These are phyloP conservation scores for Drosophila azteca DNA, from an alignment of 1,140 invertebrate genomes.

Conservation along the genomic window DNA sequence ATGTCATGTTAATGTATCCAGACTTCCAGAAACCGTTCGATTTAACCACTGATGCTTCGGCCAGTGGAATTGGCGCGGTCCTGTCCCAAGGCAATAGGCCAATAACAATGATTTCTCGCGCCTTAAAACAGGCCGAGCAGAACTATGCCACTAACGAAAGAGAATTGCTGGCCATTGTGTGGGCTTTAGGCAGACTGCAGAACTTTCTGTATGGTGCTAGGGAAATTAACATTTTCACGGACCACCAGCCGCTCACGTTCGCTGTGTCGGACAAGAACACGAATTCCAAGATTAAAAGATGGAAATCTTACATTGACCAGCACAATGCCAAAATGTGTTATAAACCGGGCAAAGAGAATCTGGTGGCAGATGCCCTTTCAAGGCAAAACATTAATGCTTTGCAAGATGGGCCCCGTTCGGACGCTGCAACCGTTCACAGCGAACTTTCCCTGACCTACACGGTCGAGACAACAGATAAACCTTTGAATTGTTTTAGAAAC, in stretches of 20 bases:
- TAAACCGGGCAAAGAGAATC: conserved; percentile 78
- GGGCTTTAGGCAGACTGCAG: conserved; percentile 6
- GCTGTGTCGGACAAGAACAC: conserved; percentile 83
- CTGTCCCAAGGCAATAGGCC: conserved; percentile 28
- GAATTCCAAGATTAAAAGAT: conserved; percentile 80
- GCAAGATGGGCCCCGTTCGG: conserved; percentile 5
- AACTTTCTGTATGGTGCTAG: conserved; percentile 75
- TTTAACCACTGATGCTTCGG: conserved; percentile 35
- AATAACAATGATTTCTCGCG: conserved; percentile 22
- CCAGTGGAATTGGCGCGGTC: conserved; percentile 29
- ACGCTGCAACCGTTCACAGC: conserved; percentile 29
- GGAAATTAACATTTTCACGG: conserved; percentile 84
- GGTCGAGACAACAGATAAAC: conserved; percentile 30
- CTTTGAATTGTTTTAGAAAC: conserved; percentile 41
- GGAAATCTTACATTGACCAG: conserved; percentile 84
- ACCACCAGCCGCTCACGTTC: conserved; percentile 85
- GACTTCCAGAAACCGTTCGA: conserved; percentile 41
- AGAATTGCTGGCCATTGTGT: conserved; percentile 23
- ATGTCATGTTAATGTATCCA: conserved; percentile 26
- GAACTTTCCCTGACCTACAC: conserved; percentile 33
- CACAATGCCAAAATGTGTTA: conserved; percentile 76
- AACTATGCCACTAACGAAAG: conserved; percentile 18
- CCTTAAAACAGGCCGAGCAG: conserved; percentile 8
- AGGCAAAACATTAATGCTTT: conserved; percentile 30
- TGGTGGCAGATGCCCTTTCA: conserved; percentile 74